Percentiles rank a stretch among this genome's conserved stretches.
Evolutionary conservation across 1,140 invertebrate genomes (phyloP).

Genomic region (Eubasilissa regina): DNA sequence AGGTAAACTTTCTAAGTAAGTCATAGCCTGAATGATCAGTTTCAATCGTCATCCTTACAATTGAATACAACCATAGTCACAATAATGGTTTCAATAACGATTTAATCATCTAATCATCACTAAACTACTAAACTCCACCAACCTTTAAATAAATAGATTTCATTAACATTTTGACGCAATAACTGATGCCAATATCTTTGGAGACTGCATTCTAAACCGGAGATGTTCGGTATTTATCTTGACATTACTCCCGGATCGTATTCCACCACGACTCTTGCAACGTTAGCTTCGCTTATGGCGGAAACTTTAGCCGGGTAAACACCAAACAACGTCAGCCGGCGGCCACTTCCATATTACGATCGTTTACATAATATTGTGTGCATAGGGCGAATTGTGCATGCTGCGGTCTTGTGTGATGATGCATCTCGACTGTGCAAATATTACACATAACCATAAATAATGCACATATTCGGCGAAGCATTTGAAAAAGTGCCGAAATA

Average conservation of each 20-base stretch:
- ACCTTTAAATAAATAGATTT: too few species aligned
- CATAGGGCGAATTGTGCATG: not conserved
- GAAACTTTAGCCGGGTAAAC: conserved; percentile 4
- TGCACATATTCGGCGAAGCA: not conserved
- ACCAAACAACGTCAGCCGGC: not conserved
- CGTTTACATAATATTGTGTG: not conserved
- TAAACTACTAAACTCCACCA: too few species aligned
- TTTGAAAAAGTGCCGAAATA: too few species aligned
- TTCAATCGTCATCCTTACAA: too few species aligned
- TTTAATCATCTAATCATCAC: too few species aligned
- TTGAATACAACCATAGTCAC: too few species aligned
- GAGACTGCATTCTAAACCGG: too few species aligned
- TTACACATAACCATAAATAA: not conserved
- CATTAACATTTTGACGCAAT: too few species aligned
- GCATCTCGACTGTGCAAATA: conserved; percentile 1
- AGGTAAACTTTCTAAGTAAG: too few species aligned
- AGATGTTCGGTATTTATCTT: not conserved
- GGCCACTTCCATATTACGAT: not conserved
- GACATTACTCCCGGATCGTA: not conserved
- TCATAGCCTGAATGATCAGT: too few species aligned
- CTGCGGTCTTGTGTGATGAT: not conserved
- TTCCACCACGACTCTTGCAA: not conserved
- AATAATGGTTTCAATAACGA: too few species aligned
- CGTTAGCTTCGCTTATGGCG: not conserved
- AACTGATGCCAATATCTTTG: too few species aligned